Conservation (phyloP, 2,797 vertebrate genomes). For the Zalophus californianus region DNA sequence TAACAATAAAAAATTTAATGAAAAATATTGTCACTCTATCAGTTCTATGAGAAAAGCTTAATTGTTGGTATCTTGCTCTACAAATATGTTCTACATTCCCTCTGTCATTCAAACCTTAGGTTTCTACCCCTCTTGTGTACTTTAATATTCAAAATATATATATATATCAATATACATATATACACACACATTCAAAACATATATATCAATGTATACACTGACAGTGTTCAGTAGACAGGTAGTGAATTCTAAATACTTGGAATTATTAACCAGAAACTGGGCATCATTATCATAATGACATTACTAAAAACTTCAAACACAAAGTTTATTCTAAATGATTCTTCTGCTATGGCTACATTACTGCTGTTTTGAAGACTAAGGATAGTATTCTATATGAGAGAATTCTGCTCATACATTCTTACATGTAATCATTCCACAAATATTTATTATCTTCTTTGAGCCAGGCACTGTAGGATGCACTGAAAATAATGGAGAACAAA, state of each 20-base stretch:
- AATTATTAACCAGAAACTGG: slow-evolving; percentile 19
- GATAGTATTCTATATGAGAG: background rate
- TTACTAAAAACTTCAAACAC: background rate
- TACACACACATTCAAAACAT: no score
- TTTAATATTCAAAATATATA: background rate
- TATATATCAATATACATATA: no score
- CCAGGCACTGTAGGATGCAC: background rate
- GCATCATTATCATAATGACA: background rate
- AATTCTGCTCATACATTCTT: background rate
- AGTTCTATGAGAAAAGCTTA: background rate
- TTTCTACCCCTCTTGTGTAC: background rate
- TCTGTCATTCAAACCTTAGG: background rate
- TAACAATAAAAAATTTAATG: no score
- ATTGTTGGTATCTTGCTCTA: background rate
- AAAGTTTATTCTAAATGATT: slow-evolving; percentile 23
- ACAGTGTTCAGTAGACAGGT: background rate
- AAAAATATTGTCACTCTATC: background rate
- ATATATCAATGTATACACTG: background rate
- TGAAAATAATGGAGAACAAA: background rate
- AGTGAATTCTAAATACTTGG: background rate
- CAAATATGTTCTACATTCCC: background rate
- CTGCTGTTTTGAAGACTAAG: background rate
- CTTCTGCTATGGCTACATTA: background rate
- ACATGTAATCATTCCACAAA: background rate
- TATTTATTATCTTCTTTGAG: slow-evolving; percentile 1